phyloP scores from a whole-genome alignment of 2,113 vertebrate genomes.

The Psittacula cyanocephala region DNA sequence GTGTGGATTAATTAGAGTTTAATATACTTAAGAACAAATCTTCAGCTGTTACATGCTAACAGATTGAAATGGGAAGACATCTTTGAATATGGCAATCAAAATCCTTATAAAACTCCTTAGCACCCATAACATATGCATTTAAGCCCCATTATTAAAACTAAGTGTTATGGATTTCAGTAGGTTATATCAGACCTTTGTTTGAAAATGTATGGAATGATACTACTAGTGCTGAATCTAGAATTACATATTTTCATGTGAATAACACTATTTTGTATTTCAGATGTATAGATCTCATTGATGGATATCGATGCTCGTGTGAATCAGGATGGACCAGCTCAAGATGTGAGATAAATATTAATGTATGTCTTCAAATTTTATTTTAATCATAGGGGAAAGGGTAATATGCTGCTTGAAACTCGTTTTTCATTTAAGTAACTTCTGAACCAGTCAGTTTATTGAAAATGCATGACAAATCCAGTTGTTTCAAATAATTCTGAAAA shows the following conservation, averaged over 20 bases:
- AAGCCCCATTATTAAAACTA: not conserved
- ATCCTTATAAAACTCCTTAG: not conserved
- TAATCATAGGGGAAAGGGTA: not conserved
- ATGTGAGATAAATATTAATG: constrained; percentile 81
- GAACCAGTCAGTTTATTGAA: not conserved
- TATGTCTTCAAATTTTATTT: constrained; percentile 67
- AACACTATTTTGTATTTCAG: constrained; percentile 66
- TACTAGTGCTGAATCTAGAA: not conserved
- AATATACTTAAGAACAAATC: constrained; percentile 56
- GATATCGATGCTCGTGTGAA: constrained; percentile 77
- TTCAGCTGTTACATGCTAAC: constrained; percentile 19
- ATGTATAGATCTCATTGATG: constrained; percentile 74
- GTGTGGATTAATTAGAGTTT: constrained; percentile 68
- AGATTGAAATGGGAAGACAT: not conserved
- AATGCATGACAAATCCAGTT: not conserved
- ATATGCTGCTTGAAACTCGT: not conserved
- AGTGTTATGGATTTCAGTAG: not conserved
- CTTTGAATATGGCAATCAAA: not conserved
- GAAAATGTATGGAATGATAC: not conserved
- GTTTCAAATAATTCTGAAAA: not conserved
- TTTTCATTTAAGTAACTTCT: not conserved
- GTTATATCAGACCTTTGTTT: not conserved
- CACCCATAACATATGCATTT: not conserved
- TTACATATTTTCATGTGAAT: not conserved
- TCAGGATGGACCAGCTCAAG: constrained; percentile 76